Conservation (phyloP, 2,797 vertebrate genomes). For the Anguilla marmorata region DNA sequence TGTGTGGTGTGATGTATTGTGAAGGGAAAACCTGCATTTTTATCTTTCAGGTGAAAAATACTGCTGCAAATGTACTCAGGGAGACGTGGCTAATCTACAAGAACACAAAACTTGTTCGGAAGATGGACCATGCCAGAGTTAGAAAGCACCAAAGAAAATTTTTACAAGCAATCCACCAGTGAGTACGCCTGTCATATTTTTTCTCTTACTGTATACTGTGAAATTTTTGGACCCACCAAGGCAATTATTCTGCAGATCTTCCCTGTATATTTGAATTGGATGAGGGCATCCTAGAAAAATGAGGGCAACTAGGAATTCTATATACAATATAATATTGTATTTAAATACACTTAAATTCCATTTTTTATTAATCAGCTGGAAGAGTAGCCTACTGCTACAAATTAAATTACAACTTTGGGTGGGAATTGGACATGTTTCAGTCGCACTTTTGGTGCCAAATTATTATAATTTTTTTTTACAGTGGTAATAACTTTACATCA, state of each 20-base stretch:
- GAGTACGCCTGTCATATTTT: constrained; percentile 70
- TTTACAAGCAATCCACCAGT: constrained; percentile 99
- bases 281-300: neutral
- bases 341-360: neutral
- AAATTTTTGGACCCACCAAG: neutral
- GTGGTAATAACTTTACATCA: too few relatives aligned
- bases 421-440: too few relatives aligned
- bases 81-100: constrained; percentile 99
- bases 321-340: neutral
- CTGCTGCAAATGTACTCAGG: constrained; percentile 99
- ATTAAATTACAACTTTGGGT: too few relatives aligned
- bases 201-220: neutral
- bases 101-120: constrained; percentile 98
- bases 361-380: neutral
- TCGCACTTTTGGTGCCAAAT: too few relatives aligned
- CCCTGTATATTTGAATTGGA: neutral
- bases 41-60: constrained; percentile 93
- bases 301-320: neutral
- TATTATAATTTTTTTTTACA: too few relatives aligned
- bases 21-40: neutral
- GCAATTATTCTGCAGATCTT: neutral
- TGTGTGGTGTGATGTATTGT: neutral
- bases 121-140: constrained; percentile 98
- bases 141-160: constrained; percentile 99
- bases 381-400: neutral